phyloP scores from a whole-genome alignment of 2,888 invertebrate species.

The Cephalotes varians region DNA sequence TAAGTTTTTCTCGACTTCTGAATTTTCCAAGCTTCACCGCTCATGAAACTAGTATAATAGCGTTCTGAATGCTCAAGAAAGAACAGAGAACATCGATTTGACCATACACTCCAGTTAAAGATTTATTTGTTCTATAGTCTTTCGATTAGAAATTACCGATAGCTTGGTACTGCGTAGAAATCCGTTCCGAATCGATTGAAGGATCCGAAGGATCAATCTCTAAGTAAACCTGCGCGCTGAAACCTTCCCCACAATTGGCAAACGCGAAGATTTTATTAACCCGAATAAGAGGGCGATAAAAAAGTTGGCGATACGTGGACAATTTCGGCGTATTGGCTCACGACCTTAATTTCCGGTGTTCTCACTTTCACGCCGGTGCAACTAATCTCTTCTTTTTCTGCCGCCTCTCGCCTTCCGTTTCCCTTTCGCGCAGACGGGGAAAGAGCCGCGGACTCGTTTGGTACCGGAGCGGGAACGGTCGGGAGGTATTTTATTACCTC shows the following conservation, averaged over 20 bases:
- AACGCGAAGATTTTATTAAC: constrained; percentile 43
- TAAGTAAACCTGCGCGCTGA: not conserved
- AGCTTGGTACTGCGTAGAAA: not conserved
- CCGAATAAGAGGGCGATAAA: constrained; percentile 4
- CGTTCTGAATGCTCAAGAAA: not conserved
- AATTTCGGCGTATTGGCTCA: constrained; percentile 61
- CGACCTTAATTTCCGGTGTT: constrained; percentile 71
- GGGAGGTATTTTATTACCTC: constrained; percentile 69
- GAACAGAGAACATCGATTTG: constrained; percentile 4
- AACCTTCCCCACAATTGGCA: not conserved
- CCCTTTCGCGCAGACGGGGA: constrained; percentile 31
- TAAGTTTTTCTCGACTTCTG: not conserved
- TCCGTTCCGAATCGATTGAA: not conserved
- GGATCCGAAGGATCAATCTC: not conserved
- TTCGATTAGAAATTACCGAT: constrained; percentile 19
- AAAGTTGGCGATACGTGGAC: constrained; percentile 36
- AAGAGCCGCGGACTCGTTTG: constrained; percentile 43
- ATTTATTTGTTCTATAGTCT: constrained; percentile 27
- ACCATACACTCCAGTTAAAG: not conserved
- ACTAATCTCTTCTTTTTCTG: constrained; percentile 34
- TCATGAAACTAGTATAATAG: constrained; percentile 1
- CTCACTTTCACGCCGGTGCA: constrained; percentile 57
- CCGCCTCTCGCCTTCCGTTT: constrained; percentile 41
- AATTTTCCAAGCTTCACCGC: not conserved
- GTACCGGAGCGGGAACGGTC: constrained; percentile 38